A percentile compares a stretch with the other conserved stretches of the same genome.
Conservation (phyloP, 2,113 vertebrate genomes). For the Elephantulus edwardii region DNA sequence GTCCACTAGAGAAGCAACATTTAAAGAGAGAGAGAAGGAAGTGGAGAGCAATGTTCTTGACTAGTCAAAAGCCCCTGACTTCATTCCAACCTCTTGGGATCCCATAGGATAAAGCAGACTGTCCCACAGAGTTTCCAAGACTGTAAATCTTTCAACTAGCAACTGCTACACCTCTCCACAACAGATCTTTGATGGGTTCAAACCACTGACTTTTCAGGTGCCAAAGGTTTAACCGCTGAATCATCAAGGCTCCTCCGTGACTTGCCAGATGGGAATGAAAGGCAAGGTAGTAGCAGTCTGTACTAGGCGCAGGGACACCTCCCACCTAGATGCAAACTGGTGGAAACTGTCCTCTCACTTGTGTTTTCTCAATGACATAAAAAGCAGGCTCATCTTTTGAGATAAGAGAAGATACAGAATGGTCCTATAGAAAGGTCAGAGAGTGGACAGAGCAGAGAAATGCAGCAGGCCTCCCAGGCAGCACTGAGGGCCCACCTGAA, state of each 20-base stretch:
- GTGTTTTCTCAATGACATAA: neutral
- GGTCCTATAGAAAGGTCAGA: neutral
- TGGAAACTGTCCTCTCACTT: neutral
- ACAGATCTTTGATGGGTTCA: neutral
- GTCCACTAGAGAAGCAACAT: neutral
- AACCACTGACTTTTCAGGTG: neutral
- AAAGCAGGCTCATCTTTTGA: neutral
- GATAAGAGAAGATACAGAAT: neutral
- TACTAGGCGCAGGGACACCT: neutral
- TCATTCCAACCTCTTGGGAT: too few species aligned
- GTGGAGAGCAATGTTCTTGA: too few species aligned
- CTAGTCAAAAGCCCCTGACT: neutral
- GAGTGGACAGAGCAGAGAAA: neutral
- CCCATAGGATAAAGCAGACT: neutral
- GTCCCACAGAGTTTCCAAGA: neutral
- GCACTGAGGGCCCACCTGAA: neutral
- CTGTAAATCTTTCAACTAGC: neutral
- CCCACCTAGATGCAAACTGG: neutral
- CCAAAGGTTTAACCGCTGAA: too few species aligned
- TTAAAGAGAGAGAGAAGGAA: neutral
- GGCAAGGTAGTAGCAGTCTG: neutral
- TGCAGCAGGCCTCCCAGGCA: neutral
- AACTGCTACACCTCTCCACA: neutral
- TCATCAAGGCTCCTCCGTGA: neutral
- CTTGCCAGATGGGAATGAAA: neutral